Conservation (phyloP, 1,140 invertebrate species). For the Bacillus rossius region DNA sequence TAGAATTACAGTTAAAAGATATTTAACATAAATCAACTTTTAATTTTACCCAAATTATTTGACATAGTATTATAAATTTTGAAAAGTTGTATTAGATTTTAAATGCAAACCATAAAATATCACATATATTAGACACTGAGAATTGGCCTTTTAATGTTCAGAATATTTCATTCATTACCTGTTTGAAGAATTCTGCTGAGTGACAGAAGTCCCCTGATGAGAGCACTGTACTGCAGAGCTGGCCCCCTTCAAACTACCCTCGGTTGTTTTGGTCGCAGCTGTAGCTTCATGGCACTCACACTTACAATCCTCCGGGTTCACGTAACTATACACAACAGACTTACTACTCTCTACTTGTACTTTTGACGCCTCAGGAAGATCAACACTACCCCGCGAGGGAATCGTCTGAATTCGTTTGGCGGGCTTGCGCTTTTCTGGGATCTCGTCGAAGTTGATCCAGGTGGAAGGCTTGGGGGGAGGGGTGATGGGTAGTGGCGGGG, state of each 20-base stretch:
- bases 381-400: slow-evolving; percentile 36
- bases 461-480: slow-evolving; percentile 2
- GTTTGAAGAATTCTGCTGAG: slow-evolving; percentile 2
- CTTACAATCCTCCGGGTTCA: slow-evolving; percentile 75
- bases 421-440: slow-evolving; percentile 69
- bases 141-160: too few species aligned
- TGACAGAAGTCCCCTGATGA: slow-evolving; percentile 10
- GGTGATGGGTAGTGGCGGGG: slow-evolving; percentile 5
- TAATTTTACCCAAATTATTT: too few species aligned
- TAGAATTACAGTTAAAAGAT: too few species aligned
- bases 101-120: too few species aligned
- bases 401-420: slow-evolving; percentile 76
- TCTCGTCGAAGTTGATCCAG: slow-evolving; percentile 83
- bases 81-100: too few species aligned
- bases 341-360: neutral
- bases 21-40: too few species aligned
- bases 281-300: slow-evolving; percentile 69
- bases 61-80: too few species aligned
- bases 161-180: too few species aligned
- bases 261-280: slow-evolving; percentile 29
- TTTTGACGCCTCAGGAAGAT: neutral
- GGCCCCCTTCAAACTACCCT: slow-evolving; percentile 29
- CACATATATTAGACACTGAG: too few species aligned
- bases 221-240: slow-evolving; percentile 30
- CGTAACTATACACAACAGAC: slow-evolving; percentile 56